These are phyloP conservation scores for Tipula lateralis DNA, from an alignment of 2,888 invertebrate genomes.

Conservation along the genomic window DNA sequence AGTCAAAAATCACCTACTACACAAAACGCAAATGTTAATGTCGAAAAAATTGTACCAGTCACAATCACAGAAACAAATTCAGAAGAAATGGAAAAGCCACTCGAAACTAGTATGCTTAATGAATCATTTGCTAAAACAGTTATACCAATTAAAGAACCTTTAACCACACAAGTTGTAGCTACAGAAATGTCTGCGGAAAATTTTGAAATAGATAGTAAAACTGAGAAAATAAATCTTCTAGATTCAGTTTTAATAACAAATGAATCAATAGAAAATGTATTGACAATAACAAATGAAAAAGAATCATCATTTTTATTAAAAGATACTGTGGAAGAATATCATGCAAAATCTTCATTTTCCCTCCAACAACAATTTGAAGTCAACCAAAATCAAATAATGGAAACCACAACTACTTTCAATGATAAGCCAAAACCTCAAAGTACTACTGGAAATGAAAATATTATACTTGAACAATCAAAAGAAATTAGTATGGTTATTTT, in stretches of 20 bases:
- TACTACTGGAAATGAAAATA: conserved; percentile 52
- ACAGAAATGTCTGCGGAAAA: conserved; percentile 55
- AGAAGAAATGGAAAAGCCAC: conserved; percentile 62
- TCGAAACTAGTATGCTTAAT: conserved; percentile 48
- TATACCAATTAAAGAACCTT: conserved; percentile 52
- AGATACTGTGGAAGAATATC: conserved; percentile 39
- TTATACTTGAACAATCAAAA: conserved; percentile 52
- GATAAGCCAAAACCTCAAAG: conserved; percentile 54
- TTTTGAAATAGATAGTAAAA: conserved; percentile 49
- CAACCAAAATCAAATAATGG: conserved; percentile 56
- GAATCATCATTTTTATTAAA: conserved; percentile 55
- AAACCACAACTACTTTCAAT: conserved; percentile 52
- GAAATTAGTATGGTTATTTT: conserved; percentile 56
- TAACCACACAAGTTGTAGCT: conserved; percentile 59
- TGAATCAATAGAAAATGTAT: conserved; percentile 52
- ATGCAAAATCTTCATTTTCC: conserved; percentile 54
- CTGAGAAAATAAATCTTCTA: conserved; percentile 50
- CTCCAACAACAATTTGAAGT: conserved; percentile 58
- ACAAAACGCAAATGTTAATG: conserved; percentile 57
- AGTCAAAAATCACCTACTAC: conserved; percentile 56
- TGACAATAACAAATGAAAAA: conserved; percentile 57
- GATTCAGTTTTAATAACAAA: conserved; percentile 57
- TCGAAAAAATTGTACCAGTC: conserved; percentile 59
- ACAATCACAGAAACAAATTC: conserved; percentile 53
- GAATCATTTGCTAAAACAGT: conserved; percentile 47